These are phyloP conservation scores for Drosophila heteroneura DNA, from an alignment of 2,888 invertebrate species.

Conservation along the genomic window DNA sequence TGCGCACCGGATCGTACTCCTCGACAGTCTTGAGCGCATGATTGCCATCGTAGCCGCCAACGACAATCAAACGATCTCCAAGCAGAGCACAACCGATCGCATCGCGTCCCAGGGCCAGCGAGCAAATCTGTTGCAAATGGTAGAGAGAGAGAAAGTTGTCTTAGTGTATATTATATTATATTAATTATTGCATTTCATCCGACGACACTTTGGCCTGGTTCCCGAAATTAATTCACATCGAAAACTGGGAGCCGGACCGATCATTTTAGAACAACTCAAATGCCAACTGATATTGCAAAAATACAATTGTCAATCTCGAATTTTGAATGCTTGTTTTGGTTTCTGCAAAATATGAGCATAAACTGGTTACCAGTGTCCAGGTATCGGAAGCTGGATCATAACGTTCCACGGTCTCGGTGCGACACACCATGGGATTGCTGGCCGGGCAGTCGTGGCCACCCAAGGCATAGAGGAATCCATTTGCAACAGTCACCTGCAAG, in stretches of 20 bases:
- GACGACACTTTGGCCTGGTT: background rate
- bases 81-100: constrained; percentile 95
- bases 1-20: constrained; percentile 93
- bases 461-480: constrained; percentile 95
- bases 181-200: background rate
- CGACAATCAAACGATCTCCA: constrained; percentile 90
- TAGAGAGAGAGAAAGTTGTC: background rate
- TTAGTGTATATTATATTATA: background rate
- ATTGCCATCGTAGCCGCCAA: constrained; percentile 96
- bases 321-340: background rate
- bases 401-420: constrained; percentile 96
- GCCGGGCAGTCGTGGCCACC: constrained; percentile 98
- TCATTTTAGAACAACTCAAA: background rate
- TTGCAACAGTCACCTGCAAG: constrained; percentile 90
- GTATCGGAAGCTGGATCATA: constrained; percentile 92
- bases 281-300: background rate
- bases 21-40: constrained; percentile 95
- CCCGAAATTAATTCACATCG: background rate
- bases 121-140: constrained; percentile 87
- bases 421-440: constrained; percentile 92
- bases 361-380: constrained; percentile 89
- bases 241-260: background rate
- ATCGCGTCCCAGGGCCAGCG: constrained; percentile 93
- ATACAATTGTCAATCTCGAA: background rate
- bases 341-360: background rate